Base-by-base conservation (phyloP, 2,797 vertebrate species). In the Acanthurus lineatus region DNA sequence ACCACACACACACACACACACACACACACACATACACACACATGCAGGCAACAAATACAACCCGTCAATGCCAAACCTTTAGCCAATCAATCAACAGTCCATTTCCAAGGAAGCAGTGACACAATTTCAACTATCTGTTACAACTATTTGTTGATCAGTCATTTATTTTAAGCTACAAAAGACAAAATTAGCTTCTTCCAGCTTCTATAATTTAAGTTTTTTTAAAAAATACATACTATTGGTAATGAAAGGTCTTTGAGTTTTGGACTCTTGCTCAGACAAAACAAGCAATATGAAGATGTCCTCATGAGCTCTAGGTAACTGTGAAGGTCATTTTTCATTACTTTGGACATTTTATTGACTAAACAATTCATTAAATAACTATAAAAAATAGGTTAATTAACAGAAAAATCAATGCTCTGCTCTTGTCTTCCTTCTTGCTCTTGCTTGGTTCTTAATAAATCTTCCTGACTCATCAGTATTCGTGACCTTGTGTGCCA, bases 401-500 rank as follows among this genome's bases (percentile, higher is more conserved):
- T 9, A 61, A 47, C 15, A 16, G 20, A 54, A 22, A 28, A 11
- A 28, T 17, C 10, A 1, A 38, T 8, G 16, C 32, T 40, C 60
- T 58, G 20, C 67, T 25, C 12, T 35, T 52, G 16, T 22, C 1
- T n/a, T 0, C 10, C 2, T 38, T 9, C 17, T 32, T 58, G 58
- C 9, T 44, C 8, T n/a, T 28, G 19, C 17, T 45, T 59, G 56
- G 51, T 6, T 2, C n/a, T 62, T 22, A 25, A 38, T 45, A n/a
- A 72, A 66, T 75, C 51, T 35, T 22, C 20, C n/a, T 19, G 28
- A 54, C 35, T 82, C 25, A 64, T 72, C 44, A 25, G 61, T 32
- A 60, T 51, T 58, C 51, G 14, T 57, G 70, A 81, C 76, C 69
- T 85, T 69, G n/a, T 68, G 58, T 57, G 15, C 62, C 40, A 5